Evolutionary conservation across 92 coral and sea anemone genomes (phyloP).

Genomic region (Pocillopora meandrina): DNA sequence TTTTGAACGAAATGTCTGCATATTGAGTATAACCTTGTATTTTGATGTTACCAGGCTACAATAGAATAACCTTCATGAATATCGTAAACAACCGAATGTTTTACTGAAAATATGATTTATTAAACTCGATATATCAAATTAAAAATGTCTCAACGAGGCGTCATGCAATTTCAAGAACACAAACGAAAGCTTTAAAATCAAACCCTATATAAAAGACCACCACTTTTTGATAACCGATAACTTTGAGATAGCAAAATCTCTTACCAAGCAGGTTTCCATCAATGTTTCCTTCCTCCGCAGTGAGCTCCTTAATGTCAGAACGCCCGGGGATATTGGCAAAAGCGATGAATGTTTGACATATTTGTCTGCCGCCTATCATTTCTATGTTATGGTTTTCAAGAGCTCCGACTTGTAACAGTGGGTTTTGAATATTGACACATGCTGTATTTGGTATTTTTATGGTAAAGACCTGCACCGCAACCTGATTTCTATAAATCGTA

Average conservation of each 20-base stretch:
- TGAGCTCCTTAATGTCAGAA: neutral
- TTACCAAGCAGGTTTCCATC: neutral
- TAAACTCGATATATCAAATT: too few species aligned
- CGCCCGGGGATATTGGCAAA: neutral
- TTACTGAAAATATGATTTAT: neutral
- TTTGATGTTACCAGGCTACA: conserved; percentile 29
- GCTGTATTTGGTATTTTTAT: too few species aligned
- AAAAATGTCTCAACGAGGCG: too few species aligned
- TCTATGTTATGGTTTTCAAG: neutral
- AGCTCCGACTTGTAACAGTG: too few species aligned
- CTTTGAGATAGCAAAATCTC: neutral
- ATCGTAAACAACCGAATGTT: neutral
- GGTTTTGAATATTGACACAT: too few species aligned
- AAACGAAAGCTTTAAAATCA: neutral
- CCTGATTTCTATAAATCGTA: too few species aligned
- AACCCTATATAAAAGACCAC: neutral
- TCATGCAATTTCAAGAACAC: neutral
- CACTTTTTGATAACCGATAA: neutral
- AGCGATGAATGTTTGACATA: neutral
- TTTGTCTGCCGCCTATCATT: neutral
- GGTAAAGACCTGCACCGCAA: too few species aligned
- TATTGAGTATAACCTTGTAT: neutral
- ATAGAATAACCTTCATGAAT: neutral
- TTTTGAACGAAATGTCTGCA: neutral
- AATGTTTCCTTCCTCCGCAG: neutral